These are phyloP conservation scores for Darevskia mixta DNA, from an alignment of 2,797 vertebrate species.

Conservation along the genomic window DNA sequence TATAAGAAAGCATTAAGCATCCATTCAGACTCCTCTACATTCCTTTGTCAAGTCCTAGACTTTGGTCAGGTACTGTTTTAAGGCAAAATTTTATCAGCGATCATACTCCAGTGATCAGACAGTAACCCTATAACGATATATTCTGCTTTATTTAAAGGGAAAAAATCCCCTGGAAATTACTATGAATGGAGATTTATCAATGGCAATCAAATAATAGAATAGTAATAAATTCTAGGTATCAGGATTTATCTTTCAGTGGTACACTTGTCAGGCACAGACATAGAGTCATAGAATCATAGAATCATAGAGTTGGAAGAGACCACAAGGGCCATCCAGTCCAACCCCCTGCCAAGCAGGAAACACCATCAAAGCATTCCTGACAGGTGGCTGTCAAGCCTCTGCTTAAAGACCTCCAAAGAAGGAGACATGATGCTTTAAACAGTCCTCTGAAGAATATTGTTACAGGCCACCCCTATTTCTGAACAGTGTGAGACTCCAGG, in stretches of 20 bases:
- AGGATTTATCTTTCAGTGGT: slow-evolving; percentile 17
- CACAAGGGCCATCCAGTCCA: too few species aligned
- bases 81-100: neutral
- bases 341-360: too few species aligned
- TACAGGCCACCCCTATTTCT: too few species aligned
- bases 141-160: slow-evolving; percentile 1
- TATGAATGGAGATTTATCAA: slow-evolving; percentile 6
- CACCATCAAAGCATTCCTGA: too few species aligned
- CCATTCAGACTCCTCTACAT: neutral
- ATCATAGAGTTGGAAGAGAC: too few species aligned
- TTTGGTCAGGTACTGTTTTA: neutral
- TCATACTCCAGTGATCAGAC: neutral
- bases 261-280: slow-evolving; percentile 24
- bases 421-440: slow-evolving; percentile 45
- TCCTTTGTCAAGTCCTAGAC: neutral
- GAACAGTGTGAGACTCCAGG: too few species aligned
- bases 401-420: too few species aligned
- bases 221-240: neutral
- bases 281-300: too few species aligned
- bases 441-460: slow-evolving; percentile 7
- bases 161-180: neutral
- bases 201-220: neutral
- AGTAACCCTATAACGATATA: neutral
- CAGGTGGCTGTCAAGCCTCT: too few species aligned
- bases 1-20: neutral